Evolutionary conservation across 2,797 vertebrate species (phyloP), one percentile per base, ranked within the genome.

Genomic region (Ctenochaetus hawaiiensis): DNA sequence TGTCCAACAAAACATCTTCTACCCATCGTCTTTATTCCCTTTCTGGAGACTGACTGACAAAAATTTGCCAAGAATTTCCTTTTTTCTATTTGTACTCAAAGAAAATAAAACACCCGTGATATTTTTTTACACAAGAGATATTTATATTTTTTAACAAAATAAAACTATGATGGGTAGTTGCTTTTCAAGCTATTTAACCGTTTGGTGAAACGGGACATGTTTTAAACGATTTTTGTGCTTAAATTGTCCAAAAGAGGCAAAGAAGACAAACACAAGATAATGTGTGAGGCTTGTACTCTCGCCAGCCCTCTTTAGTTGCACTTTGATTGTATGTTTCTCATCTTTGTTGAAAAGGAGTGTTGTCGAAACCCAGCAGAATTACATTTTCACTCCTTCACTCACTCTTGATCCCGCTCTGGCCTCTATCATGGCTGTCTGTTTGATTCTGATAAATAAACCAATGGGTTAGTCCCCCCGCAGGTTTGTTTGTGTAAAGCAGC

Each of bases 401-500:
- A 68, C 64, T 57, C 68, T 78, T 60, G 47, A 78, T 71, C 65
- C 59, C 52, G 20, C 68, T 78, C 76, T 17, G 68, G 81, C 81
- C 78, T 64, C 67, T 14, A 20, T 75, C 82, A 44, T 12, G 43
- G 76, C 80, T 56, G 67, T 84, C 69, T 70, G 76, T 89, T 84
- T 60, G 78, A 72, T 79, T 73, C 34, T 54, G 64, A 67, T 66
- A 92, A 97, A 95, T 97, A 93, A 97, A 96, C 96, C 96, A 87
- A 86, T 82, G 95, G 91, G 81, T 67, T 22, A 1, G 51, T 59
- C 41, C 72, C 66, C 69, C 53, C 18, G 58, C 76, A 92, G 96
- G 96, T 97, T 97, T 96, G 96, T 97, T 86, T 97, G 95, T 97
- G 95, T 96, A 96, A 95, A 96, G 96, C 96, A 96, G 95, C 96